A percentile compares a stretch with the other conserved stretches of the same genome.
phyloP scores from a whole-genome alignment of 2,797 vertebrate genomes.

The Pampus argenteus region DNA sequence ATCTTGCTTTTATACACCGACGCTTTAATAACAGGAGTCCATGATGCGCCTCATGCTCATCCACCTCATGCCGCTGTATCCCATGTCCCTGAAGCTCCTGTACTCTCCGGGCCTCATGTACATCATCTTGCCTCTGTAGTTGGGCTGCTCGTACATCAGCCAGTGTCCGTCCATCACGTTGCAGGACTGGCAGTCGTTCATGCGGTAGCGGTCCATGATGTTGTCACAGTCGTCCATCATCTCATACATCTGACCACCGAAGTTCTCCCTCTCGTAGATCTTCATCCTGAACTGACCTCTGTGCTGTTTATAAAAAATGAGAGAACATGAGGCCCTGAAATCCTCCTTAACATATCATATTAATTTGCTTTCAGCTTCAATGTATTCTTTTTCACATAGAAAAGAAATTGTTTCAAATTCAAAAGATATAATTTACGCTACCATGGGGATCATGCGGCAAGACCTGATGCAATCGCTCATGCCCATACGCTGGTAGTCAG shows the following conservation, averaged over 20 bases:
- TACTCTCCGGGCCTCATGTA: constrained; percentile 84
- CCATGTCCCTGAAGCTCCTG: constrained; percentile 79
- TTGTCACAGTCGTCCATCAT: constrained; percentile 81
- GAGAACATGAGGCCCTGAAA: not conserved
- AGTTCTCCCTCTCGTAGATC: constrained; percentile 79
- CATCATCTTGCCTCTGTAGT: constrained; percentile 78
- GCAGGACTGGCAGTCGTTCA: constrained; percentile 78
- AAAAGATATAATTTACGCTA: constrained; percentile 30
- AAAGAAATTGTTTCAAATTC: not conserved
- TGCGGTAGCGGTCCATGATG: constrained; percentile 75
- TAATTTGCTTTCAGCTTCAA: not conserved
- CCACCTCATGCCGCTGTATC: constrained; percentile 60
- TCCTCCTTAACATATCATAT: not conserved
- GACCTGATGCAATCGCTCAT: constrained; percentile 79
- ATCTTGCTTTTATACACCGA: constrained; percentile 28
- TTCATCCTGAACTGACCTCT: constrained; percentile 78
- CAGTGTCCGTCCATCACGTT: constrained; percentile 81
- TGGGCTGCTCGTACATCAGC: constrained; percentile 81
- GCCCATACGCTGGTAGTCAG: constrained; percentile 78
- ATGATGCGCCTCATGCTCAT: constrained; percentile 82
- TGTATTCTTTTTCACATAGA: not conserved
- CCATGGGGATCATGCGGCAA: constrained; percentile 81
- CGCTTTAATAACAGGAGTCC: constrained; percentile 76
- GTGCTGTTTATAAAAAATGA: constrained; percentile 72
- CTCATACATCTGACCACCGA: constrained; percentile 65